Evolutionary conservation across 2,797 vertebrate species (phyloP), one percentile per base, ranked within the genome.

Genomic region (Centroberyx gerrardi): DNA sequence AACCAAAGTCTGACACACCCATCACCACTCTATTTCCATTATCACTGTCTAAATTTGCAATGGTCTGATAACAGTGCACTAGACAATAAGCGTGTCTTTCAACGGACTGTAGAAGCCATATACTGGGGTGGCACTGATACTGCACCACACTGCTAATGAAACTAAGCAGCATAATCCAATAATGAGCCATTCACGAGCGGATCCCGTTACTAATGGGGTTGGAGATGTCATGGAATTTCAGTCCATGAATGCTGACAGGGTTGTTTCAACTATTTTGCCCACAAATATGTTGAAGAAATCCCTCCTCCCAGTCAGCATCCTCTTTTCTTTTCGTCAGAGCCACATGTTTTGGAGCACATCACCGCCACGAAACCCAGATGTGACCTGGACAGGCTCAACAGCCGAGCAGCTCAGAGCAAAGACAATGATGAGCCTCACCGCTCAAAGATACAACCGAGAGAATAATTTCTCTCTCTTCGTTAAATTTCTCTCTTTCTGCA

Each of bases 161-260:
- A 83, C 75, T 48, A 69, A 63, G 77, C 73, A 63, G 44, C 54
- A 72, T 68, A 74, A 87, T 81, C 62, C 31, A 84, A 87, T 84
- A 85, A 83, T 59, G 60, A 85, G 78, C 38, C 64, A 66, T 81
- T 88, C 64, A 59, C 36, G 51, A 81, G 65, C 68, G 55, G 78
- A 80, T 86, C 4, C 10, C 69, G 76, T 88, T 85, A 82, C 84
- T 87, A 90, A 89, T 87, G 83, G 77, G 68, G 66, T 78, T 72
- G 67, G 64, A 58, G 59, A 72, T 81, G 64, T 83, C 76, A 78
- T 71, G 60, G 62, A 70, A 63, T 74, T 78, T 85, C 67, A 58
- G 72, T 54, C 70, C 64, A 69, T 69, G 51, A 58, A 59, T 72
- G 58, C 60, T 83, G 72, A 84, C 68, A 76, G 59, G 66, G 78